These are phyloP conservation scores for Mesopsocus fuscifrons DNA, from an alignment of 2,888 invertebrate genomes.

Conservation along the genomic window DNA sequence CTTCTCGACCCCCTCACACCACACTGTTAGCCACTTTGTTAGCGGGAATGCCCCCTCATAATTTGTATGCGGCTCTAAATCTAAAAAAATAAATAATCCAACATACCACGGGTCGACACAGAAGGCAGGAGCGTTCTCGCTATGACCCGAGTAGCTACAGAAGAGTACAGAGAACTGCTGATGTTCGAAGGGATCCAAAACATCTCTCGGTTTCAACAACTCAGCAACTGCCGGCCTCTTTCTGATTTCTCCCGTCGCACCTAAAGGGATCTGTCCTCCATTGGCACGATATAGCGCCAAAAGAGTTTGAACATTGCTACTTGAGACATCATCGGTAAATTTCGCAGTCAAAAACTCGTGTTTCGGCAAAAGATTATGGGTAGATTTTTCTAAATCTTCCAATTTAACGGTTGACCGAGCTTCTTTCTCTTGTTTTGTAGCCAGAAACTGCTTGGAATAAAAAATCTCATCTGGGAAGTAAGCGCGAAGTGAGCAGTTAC, in stretches of 20 bases:
- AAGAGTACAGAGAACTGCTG: constrained; percentile 77
- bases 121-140: constrained; percentile 63
- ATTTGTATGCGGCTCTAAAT: too few relatives aligned
- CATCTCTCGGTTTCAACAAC: constrained; percentile 31
- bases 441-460: constrained; percentile 41
- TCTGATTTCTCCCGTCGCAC: constrained; percentile 15
- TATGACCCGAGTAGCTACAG: constrained; percentile 63
- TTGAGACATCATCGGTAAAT: constrained; percentile 43
- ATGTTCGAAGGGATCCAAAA: constrained; percentile 60
- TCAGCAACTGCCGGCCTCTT: constrained; percentile 20
- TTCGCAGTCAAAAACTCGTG: constrained; percentile 59
- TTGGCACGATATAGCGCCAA: constrained; percentile 74
- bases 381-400: constrained; percentile 10
- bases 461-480: constrained; percentile 57
- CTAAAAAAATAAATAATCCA: too few relatives aligned
- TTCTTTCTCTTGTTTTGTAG: constrained; percentile 20
- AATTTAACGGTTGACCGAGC: constrained; percentile 7
- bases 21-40: constrained; percentile 9
- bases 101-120: constrained; percentile 75
- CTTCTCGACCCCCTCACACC: constrained; percentile 2
- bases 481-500: constrained; percentile 47
- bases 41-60: too few relatives aligned
- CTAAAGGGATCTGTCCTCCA: constrained; percentile 40
- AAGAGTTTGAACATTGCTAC: constrained; percentile 43
- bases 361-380: constrained; percentile 31